These are phyloP conservation scores for Miltochrista miniata DNA, from an alignment of 2,888 invertebrate genomes.

Conservation along the genomic window DNA sequence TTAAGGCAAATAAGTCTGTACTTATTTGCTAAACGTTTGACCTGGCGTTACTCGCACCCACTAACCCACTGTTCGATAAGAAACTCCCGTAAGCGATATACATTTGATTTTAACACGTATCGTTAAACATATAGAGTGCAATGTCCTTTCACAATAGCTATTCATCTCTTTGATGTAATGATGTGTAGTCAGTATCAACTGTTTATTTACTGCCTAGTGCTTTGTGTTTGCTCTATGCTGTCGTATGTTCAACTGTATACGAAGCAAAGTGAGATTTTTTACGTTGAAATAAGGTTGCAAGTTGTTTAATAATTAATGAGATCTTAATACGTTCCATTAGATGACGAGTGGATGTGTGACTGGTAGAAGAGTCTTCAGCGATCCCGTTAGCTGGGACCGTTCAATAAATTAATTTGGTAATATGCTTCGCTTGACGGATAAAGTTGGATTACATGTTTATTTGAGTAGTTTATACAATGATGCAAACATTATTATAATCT, in stretches of 20 bases:
- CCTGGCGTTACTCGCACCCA: conserved; percentile 71
- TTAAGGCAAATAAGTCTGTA: conserved; percentile 67
- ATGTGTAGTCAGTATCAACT: conserved; percentile 79
- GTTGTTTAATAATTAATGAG: conserved; percentile 23
- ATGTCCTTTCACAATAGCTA: conserved; percentile 60
- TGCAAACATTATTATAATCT: conserved; percentile 20
- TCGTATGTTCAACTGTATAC: conserved; percentile 43
- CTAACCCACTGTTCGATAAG: conserved; percentile 75
- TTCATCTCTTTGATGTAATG: conserved; percentile 76
- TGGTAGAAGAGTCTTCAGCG: conserved; percentile 74
- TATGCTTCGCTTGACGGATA: conserved; percentile 39
- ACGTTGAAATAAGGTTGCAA: conserved; percentile 25
- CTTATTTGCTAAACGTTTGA: conserved; percentile 76
- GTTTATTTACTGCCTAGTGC: conserved; percentile 74
- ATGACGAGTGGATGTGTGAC: conserved; percentile 55
- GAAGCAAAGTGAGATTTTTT: conserved; percentile 43
- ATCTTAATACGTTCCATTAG: conserved; percentile 31
- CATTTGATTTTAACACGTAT: conserved; percentile 60
- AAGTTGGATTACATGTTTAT: conserved; percentile 32
- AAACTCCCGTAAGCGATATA: conserved; percentile 40
- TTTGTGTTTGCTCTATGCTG: conserved; percentile 32
- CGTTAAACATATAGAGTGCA: conserved; percentile 51
- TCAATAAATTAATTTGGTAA: conserved; percentile 76
- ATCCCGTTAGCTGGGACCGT: conserved; percentile 73
- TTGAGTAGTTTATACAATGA: conserved; percentile 26